Evolutionary conservation across 2,888 invertebrate genomes (phyloP), one percentile per base, ranked within the genome.

Genomic region (Drosophila nigricruria): DNA sequence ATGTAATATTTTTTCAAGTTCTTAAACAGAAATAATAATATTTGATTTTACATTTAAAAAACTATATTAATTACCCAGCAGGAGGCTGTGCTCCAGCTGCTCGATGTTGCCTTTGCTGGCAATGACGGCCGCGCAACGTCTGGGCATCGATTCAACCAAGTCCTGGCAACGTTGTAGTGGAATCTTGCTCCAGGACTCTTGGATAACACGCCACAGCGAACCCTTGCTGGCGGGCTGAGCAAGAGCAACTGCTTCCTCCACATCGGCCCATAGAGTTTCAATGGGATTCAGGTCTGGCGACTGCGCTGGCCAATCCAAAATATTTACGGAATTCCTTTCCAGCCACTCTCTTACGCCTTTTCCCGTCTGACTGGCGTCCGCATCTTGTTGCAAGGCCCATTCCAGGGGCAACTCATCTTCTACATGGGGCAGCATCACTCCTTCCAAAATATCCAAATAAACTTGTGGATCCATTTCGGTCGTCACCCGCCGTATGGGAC

Each of bases 1-100:
- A 68, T 57, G 79, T 67, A 79, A 79, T 79, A 77, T 66, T 79
- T 77, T 78, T 77, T 63, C 42, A 77, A 62, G 53, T 67, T 62
- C 61, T 56, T 72, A 77, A 53, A 32, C 20, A 49, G 36, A 57
- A 63, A 57, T 47, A 32, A 45, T 62, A 84, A 74, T 81, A 67
- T 36, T 52, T 52, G 23, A 36, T 36, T 36, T 52, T n/a, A 34
- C 9, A 16, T 52, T 34, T 52, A 16, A n/a, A 10, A 23, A 12
- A 23, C 10, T 20, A 10, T 0, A 14, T 52, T 16, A 52, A n/a
- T 34, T 34, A 23, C 5, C 16, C 23, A 52, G 14, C 16, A 52
- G 16, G 16, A 25, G 5, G 2, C 25, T 18, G 10, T 9, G 18
- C 9, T 40, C 10, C 3, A 40, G 10, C 18, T 9, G 40, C 40